Evolutionary conservation across 2,797 vertebrate species (phyloP).

Genomic region (Parauchenoglanis ngamensis): DNA sequence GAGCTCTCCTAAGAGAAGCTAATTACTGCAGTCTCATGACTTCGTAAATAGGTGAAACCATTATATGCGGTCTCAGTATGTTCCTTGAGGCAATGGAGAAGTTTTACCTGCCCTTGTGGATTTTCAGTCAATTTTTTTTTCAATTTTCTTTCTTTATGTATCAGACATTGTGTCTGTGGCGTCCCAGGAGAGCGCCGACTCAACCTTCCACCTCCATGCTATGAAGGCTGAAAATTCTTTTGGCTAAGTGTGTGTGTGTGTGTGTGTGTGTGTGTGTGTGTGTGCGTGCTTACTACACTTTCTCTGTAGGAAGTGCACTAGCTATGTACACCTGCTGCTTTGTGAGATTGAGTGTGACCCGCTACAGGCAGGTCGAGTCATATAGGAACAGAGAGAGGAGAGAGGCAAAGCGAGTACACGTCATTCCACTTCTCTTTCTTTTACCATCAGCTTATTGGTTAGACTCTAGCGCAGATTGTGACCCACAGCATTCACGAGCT

Average conservation of each 20-base stretch:
- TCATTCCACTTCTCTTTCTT: neutral
- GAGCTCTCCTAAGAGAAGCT: neutral
- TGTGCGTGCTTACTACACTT: neutral
- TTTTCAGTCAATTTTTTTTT: neutral
- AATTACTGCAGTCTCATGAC: constrained; percentile 33
- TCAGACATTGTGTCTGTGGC: constrained; percentile 40
- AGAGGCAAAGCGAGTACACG: neutral
- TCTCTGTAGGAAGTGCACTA: neutral
- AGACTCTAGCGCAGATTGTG: neutral
- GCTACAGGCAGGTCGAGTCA: constrained; percentile 46
- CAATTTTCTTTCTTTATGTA: constrained; percentile 38
- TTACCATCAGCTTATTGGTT: too few species aligned
- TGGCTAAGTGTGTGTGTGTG: neutral
- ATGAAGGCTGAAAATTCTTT: constrained; percentile 9
- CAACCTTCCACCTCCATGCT: neutral
- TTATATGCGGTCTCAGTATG: neutral
- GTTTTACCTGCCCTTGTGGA: constrained; percentile 28
- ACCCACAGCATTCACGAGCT: neutral
- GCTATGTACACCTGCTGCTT: constrained; percentile 50
- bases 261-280: neutral
- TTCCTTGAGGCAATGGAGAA: neutral
- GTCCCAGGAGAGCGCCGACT: constrained; percentile 5
- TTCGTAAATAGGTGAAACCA: constrained; percentile 17
- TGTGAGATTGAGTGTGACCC: constrained; percentile 58
- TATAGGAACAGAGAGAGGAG: neutral